Conservation (phyloP, 2,113 vertebrate species). For the Podarcis raffonei region DNA sequence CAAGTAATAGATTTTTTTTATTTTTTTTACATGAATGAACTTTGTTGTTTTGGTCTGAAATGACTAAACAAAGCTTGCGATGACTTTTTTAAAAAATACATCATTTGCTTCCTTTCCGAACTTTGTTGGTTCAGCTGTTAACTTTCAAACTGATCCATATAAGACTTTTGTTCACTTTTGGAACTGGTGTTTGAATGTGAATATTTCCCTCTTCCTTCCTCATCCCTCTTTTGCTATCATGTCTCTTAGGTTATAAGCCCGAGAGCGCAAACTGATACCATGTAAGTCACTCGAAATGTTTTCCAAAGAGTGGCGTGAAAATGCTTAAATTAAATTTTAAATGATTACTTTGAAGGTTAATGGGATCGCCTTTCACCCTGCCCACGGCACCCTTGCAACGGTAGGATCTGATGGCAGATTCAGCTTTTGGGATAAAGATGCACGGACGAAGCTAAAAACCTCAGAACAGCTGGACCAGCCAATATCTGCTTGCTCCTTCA, state of each 20-base stretch:
- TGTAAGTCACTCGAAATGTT: background rate
- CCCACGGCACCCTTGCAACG: constrained; percentile 94
- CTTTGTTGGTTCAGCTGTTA: background rate
- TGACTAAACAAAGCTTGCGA: too few species aligned
- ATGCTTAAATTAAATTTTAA: background rate
- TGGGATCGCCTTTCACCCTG: constrained; percentile 96
- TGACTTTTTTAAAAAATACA: background rate
- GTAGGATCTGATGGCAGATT: constrained; percentile 97
- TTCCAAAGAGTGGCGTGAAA: background rate
- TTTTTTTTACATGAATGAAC: background rate
- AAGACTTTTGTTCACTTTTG: background rate
- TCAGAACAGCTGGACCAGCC: constrained; percentile 97
- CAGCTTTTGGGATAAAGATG: constrained; percentile 99
- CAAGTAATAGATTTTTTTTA: background rate
- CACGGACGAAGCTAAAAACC: constrained; percentile 97
- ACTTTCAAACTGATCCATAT: background rate
- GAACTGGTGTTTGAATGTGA: background rate
- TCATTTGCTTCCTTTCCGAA: too few species aligned
- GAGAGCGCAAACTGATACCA: background rate
- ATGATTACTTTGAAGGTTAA: constrained; percentile 83
- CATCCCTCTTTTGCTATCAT: background rate
- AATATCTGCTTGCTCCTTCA: constrained; percentile 96
- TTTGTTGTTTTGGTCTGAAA: background rate
- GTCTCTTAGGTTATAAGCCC: background rate
- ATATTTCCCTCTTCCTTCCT: background rate